Evolutionary conservation across 2,797 vertebrate genomes (phyloP).

Genomic region (Prunella strophiata): DNA sequence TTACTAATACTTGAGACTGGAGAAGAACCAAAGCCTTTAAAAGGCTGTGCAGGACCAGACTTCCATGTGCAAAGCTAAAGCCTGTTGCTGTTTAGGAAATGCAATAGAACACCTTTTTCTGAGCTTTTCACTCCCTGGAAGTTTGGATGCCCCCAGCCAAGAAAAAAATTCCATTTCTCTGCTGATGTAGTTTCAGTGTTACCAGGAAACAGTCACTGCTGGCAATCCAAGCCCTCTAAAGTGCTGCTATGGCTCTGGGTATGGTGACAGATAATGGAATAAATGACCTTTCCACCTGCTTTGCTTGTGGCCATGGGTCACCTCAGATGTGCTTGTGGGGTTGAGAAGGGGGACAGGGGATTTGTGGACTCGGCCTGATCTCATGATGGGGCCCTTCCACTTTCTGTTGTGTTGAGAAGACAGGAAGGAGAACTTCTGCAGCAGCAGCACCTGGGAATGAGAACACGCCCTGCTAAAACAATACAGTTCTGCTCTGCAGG

Average conservation of each 20-base stretch:
- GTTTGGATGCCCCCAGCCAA: not conserved
- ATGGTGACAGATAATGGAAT: not conserved
- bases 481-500: not conserved
- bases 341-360: not conserved
- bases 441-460: not conserved
- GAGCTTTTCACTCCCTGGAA: not conserved
- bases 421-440: not conserved
- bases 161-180: not conserved
- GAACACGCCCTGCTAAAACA: not conserved
- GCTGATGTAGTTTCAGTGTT: not conserved
- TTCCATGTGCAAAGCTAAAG: accelerated
- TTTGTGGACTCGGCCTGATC: not conserved
- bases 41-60: not conserved
- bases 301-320: not conserved
- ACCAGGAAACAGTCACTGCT: not conserved
- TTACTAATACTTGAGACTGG: not conserved
- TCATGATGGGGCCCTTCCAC: accelerated
- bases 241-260: not conserved
- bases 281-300: not conserved
- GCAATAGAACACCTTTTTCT: not conserved
- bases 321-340: not conserved
- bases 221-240: not conserved
- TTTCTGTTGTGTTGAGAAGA: not conserved
- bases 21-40: not conserved
- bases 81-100: not conserved